These are phyloP conservation scores for Pedionomus torquatus DNA, from an alignment of 2,113 vertebrate species.

Conservation along the genomic window DNA sequence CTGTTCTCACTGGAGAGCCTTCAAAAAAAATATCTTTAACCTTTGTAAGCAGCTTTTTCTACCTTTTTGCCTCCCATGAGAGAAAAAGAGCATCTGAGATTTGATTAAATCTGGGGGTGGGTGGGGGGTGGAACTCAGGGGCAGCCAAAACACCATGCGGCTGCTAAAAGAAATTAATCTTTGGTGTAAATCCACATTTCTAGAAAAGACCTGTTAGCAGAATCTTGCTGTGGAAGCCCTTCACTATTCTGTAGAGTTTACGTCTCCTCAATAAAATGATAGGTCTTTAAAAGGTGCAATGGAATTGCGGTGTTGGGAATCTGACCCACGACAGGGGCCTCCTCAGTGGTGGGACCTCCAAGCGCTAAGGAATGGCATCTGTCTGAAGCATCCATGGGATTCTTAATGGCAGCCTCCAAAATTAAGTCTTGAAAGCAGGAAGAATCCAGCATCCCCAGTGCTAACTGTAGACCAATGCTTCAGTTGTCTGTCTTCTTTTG, in stretches of 20 bases:
- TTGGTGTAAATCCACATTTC: not conserved
- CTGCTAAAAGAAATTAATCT: not conserved
- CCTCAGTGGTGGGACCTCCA: not conserved
- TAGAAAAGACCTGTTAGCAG: not conserved
- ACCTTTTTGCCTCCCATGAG: not conserved
- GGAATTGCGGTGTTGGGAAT: not conserved
- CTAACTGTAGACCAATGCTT: not conserved
- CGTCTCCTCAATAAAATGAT: not conserved
- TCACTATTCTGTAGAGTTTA: not conserved
- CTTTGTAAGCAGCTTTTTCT: not conserved
- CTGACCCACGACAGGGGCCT: rapidly evolving
- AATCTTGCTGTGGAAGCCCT: not conserved
- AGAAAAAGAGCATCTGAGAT: not conserved
- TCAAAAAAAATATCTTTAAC: slow-evolving; percentile 23
- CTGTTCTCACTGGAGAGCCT: slow-evolving; percentile 17
- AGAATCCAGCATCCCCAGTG: not conserved
- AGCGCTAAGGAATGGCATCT: not conserved
- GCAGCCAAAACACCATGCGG: not conserved
- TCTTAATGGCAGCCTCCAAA: not conserved
- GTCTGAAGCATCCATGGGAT: not conserved
- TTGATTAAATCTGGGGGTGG: not conserved
- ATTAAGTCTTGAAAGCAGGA: not conserved
- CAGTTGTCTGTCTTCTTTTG: not conserved
- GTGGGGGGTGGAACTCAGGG: not conserved
- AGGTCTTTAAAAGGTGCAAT: not conserved